Evolutionary conservation across 2,113 vertebrate genomes (phyloP).

Genomic region (Callipepla squamata): DNA sequence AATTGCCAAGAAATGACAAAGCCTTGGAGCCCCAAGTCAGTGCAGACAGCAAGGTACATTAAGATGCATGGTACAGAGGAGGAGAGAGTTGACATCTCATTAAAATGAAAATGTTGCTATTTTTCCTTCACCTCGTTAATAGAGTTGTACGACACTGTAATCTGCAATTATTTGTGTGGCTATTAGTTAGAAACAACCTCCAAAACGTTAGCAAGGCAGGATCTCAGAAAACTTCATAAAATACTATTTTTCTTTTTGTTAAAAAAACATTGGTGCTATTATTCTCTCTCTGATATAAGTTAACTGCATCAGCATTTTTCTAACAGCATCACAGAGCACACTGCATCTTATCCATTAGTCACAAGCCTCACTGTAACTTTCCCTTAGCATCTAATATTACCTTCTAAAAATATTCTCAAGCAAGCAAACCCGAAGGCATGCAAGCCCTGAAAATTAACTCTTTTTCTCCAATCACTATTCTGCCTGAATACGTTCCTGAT

Average conservation of each 20-base stretch:
- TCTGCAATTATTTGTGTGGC: slow-evolving; percentile 67
- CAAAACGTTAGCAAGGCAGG: not conserved
- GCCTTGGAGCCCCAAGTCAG: slow-evolving; percentile 67
- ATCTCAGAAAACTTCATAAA: slow-evolving; percentile 20
- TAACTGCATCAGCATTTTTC: slow-evolving; percentile 51
- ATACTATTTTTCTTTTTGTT: not conserved
- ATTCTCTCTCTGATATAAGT: slow-evolving; percentile 6
- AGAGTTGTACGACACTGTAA: slow-evolving; percentile 62
- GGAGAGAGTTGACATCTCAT: slow-evolving; percentile 71
- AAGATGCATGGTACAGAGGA: slow-evolving; percentile 61
- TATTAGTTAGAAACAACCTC: slow-evolving; percentile 48
- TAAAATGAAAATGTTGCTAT: slow-evolving; percentile 81
- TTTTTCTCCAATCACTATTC: not conserved
- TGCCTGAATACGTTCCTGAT: not conserved
- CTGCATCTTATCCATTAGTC: slow-evolving; percentile 7
- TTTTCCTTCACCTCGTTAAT: slow-evolving; percentile 79
- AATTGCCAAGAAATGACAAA: slow-evolving; percentile 77
- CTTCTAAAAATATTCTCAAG: slow-evolving; percentile 40
- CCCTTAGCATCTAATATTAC: slow-evolving; percentile 8
- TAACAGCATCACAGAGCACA: not conserved
- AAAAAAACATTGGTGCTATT: not conserved
- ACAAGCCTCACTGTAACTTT: slow-evolving; percentile 43
- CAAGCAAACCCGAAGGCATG: slow-evolving; percentile 43
- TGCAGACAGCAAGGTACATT: slow-evolving; percentile 68
- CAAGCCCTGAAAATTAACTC: slow-evolving; percentile 21